Evolutionary conservation across 2,113 vertebrate species (phyloP).

Genomic region (Petaurus breviceps): DNA sequence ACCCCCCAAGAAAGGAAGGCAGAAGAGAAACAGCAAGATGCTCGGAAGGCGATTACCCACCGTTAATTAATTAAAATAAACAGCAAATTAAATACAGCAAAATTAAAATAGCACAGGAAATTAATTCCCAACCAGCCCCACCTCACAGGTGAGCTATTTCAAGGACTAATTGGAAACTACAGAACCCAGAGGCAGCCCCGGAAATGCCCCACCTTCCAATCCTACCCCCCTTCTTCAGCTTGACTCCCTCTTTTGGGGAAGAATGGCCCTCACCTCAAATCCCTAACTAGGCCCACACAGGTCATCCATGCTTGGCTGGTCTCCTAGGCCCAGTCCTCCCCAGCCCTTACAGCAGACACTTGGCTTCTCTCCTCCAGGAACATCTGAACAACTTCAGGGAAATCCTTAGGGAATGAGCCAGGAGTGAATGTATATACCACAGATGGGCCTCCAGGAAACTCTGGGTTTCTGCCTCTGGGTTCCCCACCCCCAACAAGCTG

Average conservation of each 20-base stretch:
- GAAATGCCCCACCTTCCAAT: background rate
- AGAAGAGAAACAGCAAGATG: constrained; percentile 80
- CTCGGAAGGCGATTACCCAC: constrained; percentile 82
- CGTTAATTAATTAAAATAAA: constrained; percentile 90
- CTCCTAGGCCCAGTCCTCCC: background rate
- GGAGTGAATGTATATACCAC: background rate
- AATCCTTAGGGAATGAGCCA: background rate
- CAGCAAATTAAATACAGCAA: constrained; percentile 90
- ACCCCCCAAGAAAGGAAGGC: constrained; percentile 56
- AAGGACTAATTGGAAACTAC: constrained; percentile 79
- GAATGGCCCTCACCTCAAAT: background rate
- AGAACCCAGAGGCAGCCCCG: constrained; percentile 70
- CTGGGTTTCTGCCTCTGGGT: background rate
- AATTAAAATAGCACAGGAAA: constrained; percentile 90
- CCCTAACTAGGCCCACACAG: background rate
- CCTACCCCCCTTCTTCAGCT: background rate
- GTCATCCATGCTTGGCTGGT: background rate
- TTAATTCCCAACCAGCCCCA: constrained; percentile 87
- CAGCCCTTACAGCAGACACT: background rate
- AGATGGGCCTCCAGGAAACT: background rate
- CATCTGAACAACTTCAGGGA: constrained; percentile 3
- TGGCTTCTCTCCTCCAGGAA: background rate
- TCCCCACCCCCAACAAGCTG: background rate
- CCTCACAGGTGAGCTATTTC: constrained; percentile 86
- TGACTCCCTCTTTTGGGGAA: background rate